These are phyloP conservation scores for Oplegnathus fasciatus DNA, from an alignment of 2,113 vertebrate genomes.

Conservation along the genomic window DNA sequence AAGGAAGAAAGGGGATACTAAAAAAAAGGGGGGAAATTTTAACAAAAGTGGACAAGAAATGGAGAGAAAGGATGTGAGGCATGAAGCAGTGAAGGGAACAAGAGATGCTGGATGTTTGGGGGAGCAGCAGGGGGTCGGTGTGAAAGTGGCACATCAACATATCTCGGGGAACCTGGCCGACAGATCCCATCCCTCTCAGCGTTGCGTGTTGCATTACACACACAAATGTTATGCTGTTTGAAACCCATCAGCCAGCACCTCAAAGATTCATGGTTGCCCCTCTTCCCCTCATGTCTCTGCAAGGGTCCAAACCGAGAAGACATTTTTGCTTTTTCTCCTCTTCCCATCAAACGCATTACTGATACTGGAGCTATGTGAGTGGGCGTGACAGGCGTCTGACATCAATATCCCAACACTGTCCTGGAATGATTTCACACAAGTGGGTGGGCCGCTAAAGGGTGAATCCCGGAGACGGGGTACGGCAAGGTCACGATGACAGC, in stretches of 20 bases:
- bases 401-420: constrained; percentile 33
- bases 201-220: constrained; percentile 51
- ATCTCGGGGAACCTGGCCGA: constrained; percentile 44
- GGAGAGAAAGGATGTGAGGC: constrained; percentile 5
- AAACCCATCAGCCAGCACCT: constrained; percentile 58
- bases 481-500: constrained; percentile 64
- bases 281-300: constrained; percentile 13
- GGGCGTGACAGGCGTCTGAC: constrained; percentile 30
- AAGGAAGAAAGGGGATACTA: constrained; percentile 16
- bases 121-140: constrained; percentile 22
- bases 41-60: constrained; percentile 12
- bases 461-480: constrained; percentile 47
- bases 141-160: constrained; percentile 55
- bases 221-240: constrained; percentile 66
- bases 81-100: constrained; percentile 6
- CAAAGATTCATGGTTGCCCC: constrained; percentile 53
- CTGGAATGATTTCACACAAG: constrained; percentile 36
- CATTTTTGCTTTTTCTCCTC: background rate
- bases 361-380: constrained; percentile 15
- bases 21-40: background rate
- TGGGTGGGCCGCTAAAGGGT: constrained; percentile 34
- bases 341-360: constrained; percentile 30
- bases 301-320: constrained; percentile 12
- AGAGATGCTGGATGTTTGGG: constrained; percentile 17
- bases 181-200: constrained; percentile 60